Evolutionary conservation across 53 echinoderm and acorn worm genomes (phyloP).

Genomic region (Holothuria scabra): DNA sequence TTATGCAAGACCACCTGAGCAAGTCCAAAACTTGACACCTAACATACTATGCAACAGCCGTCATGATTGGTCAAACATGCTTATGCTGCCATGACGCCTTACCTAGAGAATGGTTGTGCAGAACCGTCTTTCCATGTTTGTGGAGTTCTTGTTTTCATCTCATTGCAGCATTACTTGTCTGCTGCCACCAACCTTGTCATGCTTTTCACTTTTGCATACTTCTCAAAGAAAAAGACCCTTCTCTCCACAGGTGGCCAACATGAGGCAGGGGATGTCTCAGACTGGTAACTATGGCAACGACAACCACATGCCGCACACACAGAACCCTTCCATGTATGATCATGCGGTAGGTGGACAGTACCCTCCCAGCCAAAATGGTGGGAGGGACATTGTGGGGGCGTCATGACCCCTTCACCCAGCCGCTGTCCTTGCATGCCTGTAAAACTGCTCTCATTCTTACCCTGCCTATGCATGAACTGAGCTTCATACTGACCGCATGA

Average conservation of each 20-base stretch:
- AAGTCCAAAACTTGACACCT: too few species aligned
- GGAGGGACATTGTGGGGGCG: conserved; percentile 95
- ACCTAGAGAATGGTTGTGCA: too few species aligned
- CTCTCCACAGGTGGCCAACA: conserved; percentile 78
- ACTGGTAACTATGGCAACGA: conserved; percentile 92
- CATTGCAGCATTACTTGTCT: background rate
- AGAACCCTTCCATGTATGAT: conserved; percentile 95
- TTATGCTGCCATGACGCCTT: too few species aligned
- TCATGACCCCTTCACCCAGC: conserved; percentile 72
- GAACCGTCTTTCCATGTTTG: too few species aligned
- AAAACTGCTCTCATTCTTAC: conserved; percentile 49
- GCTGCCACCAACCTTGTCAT: conserved; percentile 18
- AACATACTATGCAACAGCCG: too few species aligned
- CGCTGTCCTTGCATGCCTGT: conserved; percentile 37
- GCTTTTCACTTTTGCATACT: background rate
- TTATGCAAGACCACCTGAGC: too few species aligned
- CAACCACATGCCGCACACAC: conserved; percentile 80
- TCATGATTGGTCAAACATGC: too few species aligned
- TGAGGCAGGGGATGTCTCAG: conserved; percentile 98
- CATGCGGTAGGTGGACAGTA: conserved; percentile 71
- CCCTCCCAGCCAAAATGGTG: conserved; percentile 47
- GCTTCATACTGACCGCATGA: conserved; percentile 23
- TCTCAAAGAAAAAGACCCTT: conserved; percentile 22
- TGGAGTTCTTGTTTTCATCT: background rate
- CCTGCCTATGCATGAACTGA: conserved; percentile 28